Base-by-base conservation (phyloP, 1,140 invertebrate species). In the Proctacanthus coquilletti region DNA sequence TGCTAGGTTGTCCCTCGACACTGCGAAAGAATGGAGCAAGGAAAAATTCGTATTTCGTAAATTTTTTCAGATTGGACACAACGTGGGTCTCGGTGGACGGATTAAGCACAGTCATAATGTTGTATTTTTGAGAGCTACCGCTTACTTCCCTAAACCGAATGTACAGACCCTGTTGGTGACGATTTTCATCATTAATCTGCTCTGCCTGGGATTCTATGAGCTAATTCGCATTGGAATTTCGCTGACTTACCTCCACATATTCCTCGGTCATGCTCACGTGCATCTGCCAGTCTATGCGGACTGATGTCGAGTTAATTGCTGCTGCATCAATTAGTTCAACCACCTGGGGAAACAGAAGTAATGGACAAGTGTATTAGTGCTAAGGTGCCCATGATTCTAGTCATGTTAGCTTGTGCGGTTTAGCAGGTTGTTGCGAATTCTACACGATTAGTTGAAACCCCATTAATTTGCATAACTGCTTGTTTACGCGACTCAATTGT, bases 101-200 rank as follows among this genome's bases (percentile, higher is more conserved):
- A 47, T 72, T 75, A 35, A 77, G 58, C 0, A 80, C 75, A 1
- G 75, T 80, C 5, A 78, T 62, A 57, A 80, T 78, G 45, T 75
- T 72, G 50, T 77, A 79, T 45, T 77, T 73, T 0, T 69, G 66
- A 34, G 66, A 61, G 32, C 64, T 63, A 9, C 71, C 69, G 32
- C 75, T 76, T 34, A 83, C 64, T 50, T 86, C 78, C 40, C 87
- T 76, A 58, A 91, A 98, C 41, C 89, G 77, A 32, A 97, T 82
- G 53, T 94, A 92, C 14, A 93, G 79, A 9, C 92, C 92, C 66
- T 96, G n/a, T n/a, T n/a, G n/a, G n/a, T n/a, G n/a, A n/a, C n/a
- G n/a, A n/a, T n/a, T n/a, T n/a, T n/a, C n/a, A n/a, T n/a, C n/a
- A n/a, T n/a, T n/a, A n/a, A n/a, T n/a, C n/a, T n/a, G n/a, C n/a